Conservation (phyloP, 2,888 invertebrate species). For the Parelbella ahira region DNA sequence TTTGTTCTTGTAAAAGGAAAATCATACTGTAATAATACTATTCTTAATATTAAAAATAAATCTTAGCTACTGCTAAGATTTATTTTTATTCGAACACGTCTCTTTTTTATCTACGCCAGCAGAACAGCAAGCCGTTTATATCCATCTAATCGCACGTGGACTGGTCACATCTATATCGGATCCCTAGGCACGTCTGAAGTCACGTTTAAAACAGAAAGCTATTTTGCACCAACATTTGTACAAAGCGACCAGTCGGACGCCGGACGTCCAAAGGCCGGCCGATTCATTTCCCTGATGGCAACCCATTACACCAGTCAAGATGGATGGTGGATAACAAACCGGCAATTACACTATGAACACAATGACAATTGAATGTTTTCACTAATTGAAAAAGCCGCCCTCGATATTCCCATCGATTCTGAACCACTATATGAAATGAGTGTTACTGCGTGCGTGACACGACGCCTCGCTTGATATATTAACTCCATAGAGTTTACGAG, state of each 20-base stretch:
- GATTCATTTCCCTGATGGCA: constrained; percentile 76
- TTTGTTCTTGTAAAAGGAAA: constrained; percentile 4
- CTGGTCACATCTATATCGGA: constrained; percentile 37
- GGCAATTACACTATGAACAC: constrained; percentile 76
- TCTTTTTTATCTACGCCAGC: too few relatives aligned
- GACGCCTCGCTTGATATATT: constrained; percentile 62
- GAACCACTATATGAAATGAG: constrained; percentile 78
- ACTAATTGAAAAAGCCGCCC: constrained; percentile 76
- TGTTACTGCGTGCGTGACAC: constrained; percentile 55
- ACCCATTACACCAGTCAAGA: constrained; percentile 75
- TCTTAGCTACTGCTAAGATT: too few relatives aligned
- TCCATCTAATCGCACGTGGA: constrained; percentile 9
- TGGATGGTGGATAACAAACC: constrained; percentile 76
- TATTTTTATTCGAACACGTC: neutral
- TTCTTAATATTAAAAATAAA: too few relatives aligned
- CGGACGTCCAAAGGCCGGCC: constrained; percentile 48
- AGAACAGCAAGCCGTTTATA: constrained; percentile 5
- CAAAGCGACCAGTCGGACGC: constrained; percentile 52
- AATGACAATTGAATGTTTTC: constrained; percentile 75
- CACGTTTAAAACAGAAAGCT: constrained; percentile 54
- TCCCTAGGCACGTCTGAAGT: constrained; percentile 54
- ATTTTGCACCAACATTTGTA: constrained; percentile 63
- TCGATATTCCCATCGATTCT: constrained; percentile 59
- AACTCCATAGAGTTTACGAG: constrained; percentile 72
- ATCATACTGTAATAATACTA: too few relatives aligned